Conservation (phyloP, 2,797 vertebrate genomes). For the Danio aesculapii region DNA sequence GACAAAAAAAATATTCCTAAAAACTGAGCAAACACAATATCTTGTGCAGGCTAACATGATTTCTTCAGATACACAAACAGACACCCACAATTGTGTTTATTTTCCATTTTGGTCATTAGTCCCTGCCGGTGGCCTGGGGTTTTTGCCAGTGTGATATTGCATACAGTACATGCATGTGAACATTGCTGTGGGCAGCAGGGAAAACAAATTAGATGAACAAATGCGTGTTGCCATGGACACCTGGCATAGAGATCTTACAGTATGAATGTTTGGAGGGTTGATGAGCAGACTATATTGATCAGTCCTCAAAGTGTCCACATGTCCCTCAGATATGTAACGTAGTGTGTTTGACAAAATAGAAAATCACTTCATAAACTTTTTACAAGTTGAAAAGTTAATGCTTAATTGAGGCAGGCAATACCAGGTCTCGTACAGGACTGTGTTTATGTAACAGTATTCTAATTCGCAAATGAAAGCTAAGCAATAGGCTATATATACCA, state of each 20-base stretch:
- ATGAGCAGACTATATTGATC: conserved; percentile 41
- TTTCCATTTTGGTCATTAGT: conserved; percentile 11
- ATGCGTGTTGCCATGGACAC: conserved; percentile 24
- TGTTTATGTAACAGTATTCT: neutral
- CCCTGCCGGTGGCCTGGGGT: neutral
- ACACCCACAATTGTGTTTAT: conserved; percentile 14
- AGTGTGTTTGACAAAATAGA: neutral
- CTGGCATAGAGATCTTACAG: neutral
- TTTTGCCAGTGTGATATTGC: neutral
- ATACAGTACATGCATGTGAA: conserved; percentile 3
- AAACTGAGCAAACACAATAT: conserved; percentile 6
- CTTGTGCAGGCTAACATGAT: neutral
- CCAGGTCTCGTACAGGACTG: neutral
- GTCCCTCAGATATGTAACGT: neutral
- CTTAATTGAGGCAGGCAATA: neutral
- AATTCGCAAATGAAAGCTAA: neutral
- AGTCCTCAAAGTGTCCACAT: conserved; percentile 37
- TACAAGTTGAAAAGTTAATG: neutral
- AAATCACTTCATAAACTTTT: neutral
- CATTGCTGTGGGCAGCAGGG: conserved; percentile 13
- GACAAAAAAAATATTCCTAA: neutral
- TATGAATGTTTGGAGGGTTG: neutral
- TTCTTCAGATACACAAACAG: conserved; percentile 18
- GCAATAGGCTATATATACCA: no score
- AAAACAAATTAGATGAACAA: conserved; percentile 14